Base-by-base conservation (phyloP, 2,797 vertebrate species). In the Heteromormyrus szaboi region DNA sequence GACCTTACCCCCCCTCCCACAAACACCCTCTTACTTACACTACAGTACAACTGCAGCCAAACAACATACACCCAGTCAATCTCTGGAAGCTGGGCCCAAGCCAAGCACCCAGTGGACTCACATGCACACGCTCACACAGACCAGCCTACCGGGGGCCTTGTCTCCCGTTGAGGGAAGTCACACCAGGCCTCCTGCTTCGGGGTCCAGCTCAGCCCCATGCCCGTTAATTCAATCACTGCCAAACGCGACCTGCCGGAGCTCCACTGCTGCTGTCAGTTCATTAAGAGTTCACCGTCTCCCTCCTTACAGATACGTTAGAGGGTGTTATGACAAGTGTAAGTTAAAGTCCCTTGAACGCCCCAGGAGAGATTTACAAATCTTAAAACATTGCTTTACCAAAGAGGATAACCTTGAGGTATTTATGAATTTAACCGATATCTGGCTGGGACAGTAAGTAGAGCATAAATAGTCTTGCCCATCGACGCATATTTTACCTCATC, bases 151-250 rank as follows among this genome's bases (percentile, higher is more conserved):
- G 41, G 87, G 85, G 89, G 93, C 90, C 91, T 93, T 92, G 91
- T 94, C 93, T 94, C 90, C 90, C 88, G 90, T 90, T 90, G 85
- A 85, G 91, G 92, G 91, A 92, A 89, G 91, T 59, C 86, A 88
- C 87, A 59, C 14, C 79, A n/a, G 5, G 12, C 19, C 37, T 83
- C 88, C 85, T 62, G 41, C 68, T 88, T 91, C 51, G 14, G 17
- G 85, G 91, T 93, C 89, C 87, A 90, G 89, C 92, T 90, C 89
- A 68, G 89, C 90, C 89, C 90, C 91, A 89, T 88, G 92, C 88
- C 92, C 91, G 93, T 92, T 94, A 94, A 94, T 94, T 91, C 89
- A 95, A 94, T 95, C 93, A 95, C 91, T 91, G 92, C 93, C 93
- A 91, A 94, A 93, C 92, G 93, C 92, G 91, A 90, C 88, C 91